phyloP scores from a whole-genome alignment of 1,140 invertebrate species.

The Bombus pyrosoma region DNA sequence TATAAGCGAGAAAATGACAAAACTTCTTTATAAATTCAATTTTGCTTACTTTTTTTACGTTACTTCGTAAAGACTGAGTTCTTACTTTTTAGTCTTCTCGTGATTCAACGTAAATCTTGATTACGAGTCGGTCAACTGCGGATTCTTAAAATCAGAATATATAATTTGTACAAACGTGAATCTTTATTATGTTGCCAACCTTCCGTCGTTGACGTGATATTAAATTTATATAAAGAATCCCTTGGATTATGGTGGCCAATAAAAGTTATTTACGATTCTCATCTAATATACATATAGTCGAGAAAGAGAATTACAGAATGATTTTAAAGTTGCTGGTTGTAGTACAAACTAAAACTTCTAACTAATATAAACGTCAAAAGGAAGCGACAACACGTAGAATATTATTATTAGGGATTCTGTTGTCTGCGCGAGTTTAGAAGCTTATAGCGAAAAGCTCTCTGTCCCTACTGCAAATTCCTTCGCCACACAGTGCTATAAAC shows the following conservation, averaged over 20 bases:
- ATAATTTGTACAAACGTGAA: too few relatives aligned
- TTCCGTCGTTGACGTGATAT: too few relatives aligned
- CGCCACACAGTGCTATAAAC: not conserved
- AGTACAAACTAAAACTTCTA: too few relatives aligned
- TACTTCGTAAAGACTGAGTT: too few relatives aligned
- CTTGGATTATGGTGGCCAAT: too few relatives aligned
- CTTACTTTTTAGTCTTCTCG: too few relatives aligned
- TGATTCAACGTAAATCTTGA: not conserved
- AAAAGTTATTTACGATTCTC: too few relatives aligned
- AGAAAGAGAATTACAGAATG: too few relatives aligned
- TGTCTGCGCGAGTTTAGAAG: not conserved
- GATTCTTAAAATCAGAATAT: not conserved
- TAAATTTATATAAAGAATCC: too few relatives aligned
- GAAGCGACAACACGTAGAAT: not conserved
- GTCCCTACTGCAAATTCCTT: not conserved
- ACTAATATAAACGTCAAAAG: not conserved
- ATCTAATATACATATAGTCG: too few relatives aligned
- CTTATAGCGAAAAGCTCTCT: not conserved
- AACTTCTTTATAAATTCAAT: not conserved
- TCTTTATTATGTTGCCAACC: too few relatives aligned
- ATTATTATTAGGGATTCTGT: not conserved
- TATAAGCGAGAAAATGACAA: not conserved
- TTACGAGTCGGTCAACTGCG: not conserved
- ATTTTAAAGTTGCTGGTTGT: too few relatives aligned
- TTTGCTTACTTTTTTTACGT: not conserved